These are phyloP conservation scores for Harpalus rubripes DNA, from an alignment of 2,888 invertebrate species.

Conservation along the genomic window DNA sequence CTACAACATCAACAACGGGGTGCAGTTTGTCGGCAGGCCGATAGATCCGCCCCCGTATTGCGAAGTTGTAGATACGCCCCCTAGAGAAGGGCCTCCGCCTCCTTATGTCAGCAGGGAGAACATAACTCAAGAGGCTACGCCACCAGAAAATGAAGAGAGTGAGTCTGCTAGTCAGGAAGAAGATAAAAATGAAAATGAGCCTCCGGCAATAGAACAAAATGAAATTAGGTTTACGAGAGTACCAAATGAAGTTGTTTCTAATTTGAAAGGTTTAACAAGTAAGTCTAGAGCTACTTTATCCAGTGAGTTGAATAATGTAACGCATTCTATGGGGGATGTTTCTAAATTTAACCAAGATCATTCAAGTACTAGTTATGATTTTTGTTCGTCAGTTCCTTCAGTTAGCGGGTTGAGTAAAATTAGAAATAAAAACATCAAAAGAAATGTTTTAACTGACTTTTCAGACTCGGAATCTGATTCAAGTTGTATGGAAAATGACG, in stretches of 20 bases:
- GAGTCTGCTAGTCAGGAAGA: constrained; percentile 13
- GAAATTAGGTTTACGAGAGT: constrained; percentile 18
- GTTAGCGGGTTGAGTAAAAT: constrained; percentile 61
- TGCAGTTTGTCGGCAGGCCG: constrained; percentile 75
- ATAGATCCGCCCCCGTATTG: constrained; percentile 77
- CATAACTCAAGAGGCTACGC: constrained; percentile 6
- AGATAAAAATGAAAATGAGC: constrained; percentile 20
- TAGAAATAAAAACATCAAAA: constrained; percentile 57
- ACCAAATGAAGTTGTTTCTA: constrained; percentile 51
- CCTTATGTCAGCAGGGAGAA: constrained; percentile 76
- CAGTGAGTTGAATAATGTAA: constrained; percentile 6
- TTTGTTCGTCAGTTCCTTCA: constrained; percentile 62
- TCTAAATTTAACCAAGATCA: constrained; percentile 54
- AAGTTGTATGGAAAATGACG: constrained; percentile 62
- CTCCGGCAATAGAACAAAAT: not conserved
- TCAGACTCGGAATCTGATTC: constrained; percentile 63
- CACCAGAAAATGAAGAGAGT: constrained; percentile 3
- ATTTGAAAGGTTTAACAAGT: constrained; percentile 58
- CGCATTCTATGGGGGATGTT: constrained; percentile 53
- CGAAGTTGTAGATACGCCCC: constrained; percentile 74
- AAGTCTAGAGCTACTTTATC: constrained; percentile 18
- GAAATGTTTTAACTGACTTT: constrained; percentile 58
- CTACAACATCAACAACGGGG: constrained; percentile 77
- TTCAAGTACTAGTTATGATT: constrained; percentile 50
- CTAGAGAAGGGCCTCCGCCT: constrained; percentile 78